A percentile compares a stretch with the other conserved stretches of the same genome.
These are phyloP conservation scores for Sorex fumeus DNA, from an alignment of 2,113 vertebrate species.

Conservation along the genomic window DNA sequence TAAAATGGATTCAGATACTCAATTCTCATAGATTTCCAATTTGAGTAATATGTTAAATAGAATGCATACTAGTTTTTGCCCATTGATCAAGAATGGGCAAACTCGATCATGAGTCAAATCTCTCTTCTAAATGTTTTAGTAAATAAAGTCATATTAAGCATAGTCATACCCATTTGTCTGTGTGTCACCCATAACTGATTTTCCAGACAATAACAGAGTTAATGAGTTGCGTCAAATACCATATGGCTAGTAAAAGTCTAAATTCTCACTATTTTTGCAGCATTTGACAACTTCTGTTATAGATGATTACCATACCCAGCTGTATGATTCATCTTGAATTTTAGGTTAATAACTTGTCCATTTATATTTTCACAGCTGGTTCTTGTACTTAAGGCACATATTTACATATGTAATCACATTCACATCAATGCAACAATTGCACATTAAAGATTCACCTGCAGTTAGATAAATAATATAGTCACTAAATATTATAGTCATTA, in stretches of 20 bases:
- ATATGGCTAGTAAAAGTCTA: not conserved
- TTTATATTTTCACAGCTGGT: not conserved
- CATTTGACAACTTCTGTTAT: not conserved
- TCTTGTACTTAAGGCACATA: not conserved
- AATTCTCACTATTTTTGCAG: not conserved
- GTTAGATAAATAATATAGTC: no score
- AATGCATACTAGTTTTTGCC: not conserved
- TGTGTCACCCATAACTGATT: not conserved
- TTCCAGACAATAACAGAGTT: not conserved
- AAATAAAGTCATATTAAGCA: slow-evolving; percentile 38
- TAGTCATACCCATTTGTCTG: not conserved
- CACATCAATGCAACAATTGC: not conserved
- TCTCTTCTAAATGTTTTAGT: not conserved
- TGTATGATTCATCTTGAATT: not conserved
- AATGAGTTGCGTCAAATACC: not conserved
- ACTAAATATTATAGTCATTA: no score
- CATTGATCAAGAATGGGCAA: not conserved
- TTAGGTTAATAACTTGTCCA: not conserved
- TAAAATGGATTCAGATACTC: not conserved
- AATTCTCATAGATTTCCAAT: slow-evolving; percentile 5
- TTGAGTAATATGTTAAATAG: not conserved
- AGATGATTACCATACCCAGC: not conserved
- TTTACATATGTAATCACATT: not conserved
- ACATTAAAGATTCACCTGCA: not conserved
- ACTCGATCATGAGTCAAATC: not conserved